Base-by-base conservation (phyloP, 2,113 vertebrate genomes). In the Cochlearius cochlearius region DNA sequence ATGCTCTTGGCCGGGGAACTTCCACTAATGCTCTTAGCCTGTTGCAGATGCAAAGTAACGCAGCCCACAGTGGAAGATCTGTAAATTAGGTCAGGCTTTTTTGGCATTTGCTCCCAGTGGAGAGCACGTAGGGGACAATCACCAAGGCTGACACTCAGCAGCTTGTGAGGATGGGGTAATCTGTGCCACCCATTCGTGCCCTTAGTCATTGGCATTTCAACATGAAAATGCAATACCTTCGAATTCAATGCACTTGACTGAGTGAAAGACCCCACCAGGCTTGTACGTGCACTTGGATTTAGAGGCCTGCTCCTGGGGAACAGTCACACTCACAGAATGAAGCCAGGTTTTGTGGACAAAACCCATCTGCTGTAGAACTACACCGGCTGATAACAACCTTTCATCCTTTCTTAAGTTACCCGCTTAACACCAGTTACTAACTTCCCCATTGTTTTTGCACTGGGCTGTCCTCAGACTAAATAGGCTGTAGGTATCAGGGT, bases 51-150 rank as follows among this genome's bases (percentile, higher is more conserved):
- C 49, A 56, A 71, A 94, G 27, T 25, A 72, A 81, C 9, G 25
- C 50, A 81, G 64, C 26, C 38, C 68, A 71, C 38, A 34, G 52
- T 7, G 14, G 63, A 86, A 62, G 16, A 38, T 15, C 21, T 19
- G 78, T 63, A 71, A 91, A 92, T 72, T 78, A 78, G 73, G 91
- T 91, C 91, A 92, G 80, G 60, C 18, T 47, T 62, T 55, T 72
- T 7, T 36, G 27, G 69, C 58, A 12, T 49, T 78, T 73, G 27
- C 29, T 89, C n/a, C 2, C 4, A 29, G 50, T 2, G 8, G 21
- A 56, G 9, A 92, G 39, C 53, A 63, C 2, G 0, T 9, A 41
- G 2, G 2, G 23, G 50, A 86, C 38, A 86, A 63, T 45, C 76
- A 80, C 72, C 49, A 77, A 38, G 20, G 47, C 59, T 50, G 41